A percentile compares a stretch with the other conserved stretches of the same genome.
Evolutionary conservation across 1,140 invertebrate genomes (phyloP).

Genomic region (Drosophila carrolli): DNA sequence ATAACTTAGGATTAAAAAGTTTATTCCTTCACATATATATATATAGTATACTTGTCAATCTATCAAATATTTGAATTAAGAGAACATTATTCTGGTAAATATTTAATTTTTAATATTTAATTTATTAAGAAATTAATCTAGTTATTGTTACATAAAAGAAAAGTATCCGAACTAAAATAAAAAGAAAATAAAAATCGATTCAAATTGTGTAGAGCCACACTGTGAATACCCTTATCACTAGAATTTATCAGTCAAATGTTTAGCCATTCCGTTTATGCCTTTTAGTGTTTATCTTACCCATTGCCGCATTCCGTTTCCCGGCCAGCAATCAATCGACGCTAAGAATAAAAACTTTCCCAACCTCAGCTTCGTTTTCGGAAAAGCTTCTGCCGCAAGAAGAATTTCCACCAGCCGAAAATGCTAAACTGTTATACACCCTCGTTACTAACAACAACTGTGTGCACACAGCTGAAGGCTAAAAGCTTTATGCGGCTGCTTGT

Average conservation of each 20-base stretch:
- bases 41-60: too few relatives aligned
- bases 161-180: too few relatives aligned
- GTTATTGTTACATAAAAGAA: too few relatives aligned
- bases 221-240: conserved; percentile 16
- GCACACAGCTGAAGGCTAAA: conserved; percentile 66
- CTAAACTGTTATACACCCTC: conserved; percentile 45
- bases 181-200: not conserved
- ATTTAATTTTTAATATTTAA: too few relatives aligned
- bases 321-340: conserved; percentile 23
- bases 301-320: conserved; percentile 24
- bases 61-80: too few relatives aligned
- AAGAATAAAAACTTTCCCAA: conserved; percentile 20
- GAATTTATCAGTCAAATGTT: conserved; percentile 26
- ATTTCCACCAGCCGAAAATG: conserved; percentile 14
- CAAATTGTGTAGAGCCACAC: not conserved
- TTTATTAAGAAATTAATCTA: too few relatives aligned
- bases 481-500: conserved; percentile 43
- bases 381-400: conserved; percentile 29
- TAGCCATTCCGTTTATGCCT: conserved; percentile 14
- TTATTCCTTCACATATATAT: too few relatives aligned
- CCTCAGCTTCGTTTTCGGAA: conserved; percentile 20
- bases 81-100: too few relatives aligned
- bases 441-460: conserved; percentile 42
- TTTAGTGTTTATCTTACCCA: conserved; percentile 17
- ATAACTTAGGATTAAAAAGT: too few relatives aligned